Percentiles rank a stretch among this genome's conserved stretches.
Conservation (phyloP, 2,888 invertebrate species). For the Meta bourneti region DNA sequence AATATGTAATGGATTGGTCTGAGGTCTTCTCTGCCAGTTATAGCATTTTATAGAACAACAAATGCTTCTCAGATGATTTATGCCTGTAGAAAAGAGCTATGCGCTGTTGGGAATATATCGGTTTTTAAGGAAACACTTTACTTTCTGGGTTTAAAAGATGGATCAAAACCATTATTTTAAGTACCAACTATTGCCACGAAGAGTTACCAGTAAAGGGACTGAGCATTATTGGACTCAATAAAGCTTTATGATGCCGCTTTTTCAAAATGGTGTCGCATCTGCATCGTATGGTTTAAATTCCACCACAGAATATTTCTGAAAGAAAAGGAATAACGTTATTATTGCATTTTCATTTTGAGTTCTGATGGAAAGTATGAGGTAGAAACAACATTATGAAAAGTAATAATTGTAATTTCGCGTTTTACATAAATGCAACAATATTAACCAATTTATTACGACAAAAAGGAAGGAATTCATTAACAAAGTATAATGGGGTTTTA, state of each 20-base stretch:
- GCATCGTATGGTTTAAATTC: background rate
- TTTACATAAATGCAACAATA: too few species aligned
- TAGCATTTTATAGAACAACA: conserved; percentile 49
- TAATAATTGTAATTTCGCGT: too few species aligned
- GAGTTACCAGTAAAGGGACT: background rate
- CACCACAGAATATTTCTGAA: background rate
- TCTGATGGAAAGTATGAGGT: background rate
- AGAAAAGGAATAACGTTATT: background rate
- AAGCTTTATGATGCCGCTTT: conserved; percentile 14
- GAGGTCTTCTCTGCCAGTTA: conserved; percentile 41
- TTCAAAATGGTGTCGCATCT: background rate
- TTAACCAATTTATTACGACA: too few species aligned
- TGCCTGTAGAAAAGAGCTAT: background rate
- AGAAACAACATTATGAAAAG: too few species aligned
- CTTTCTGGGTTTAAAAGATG: conserved; percentile 27
- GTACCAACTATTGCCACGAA: conserved; percentile 3
- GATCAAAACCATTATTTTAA: conserved; percentile 67
- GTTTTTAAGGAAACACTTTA: conserved; percentile 47
- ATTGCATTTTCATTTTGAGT: background rate
- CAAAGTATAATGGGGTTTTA: too few species aligned
- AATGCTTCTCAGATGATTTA: conserved; percentile 59
- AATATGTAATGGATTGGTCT: conserved; percentile 61
- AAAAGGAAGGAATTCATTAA: too few species aligned
- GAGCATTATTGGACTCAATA: conserved; percentile 29
- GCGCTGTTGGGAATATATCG: conserved; percentile 18